Evolutionary conservation across 2,888 invertebrate genomes (phyloP).

Genomic region (Trichopoda pennipes): DNA sequence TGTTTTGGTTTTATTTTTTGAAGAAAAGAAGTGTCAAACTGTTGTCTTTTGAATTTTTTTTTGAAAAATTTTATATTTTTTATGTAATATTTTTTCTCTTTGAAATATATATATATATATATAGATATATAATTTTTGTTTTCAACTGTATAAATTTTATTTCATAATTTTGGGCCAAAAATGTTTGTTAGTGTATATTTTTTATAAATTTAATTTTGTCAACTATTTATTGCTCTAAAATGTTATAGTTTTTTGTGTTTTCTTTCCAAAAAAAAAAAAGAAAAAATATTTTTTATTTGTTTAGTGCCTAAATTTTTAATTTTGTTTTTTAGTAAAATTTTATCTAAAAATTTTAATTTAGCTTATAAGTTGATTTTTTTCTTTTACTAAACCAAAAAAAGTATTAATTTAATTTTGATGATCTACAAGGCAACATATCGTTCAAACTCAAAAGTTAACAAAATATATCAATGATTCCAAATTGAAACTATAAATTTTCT

Average conservation of each 20-base stretch:
- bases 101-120: constrained; percentile 49
- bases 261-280: constrained; percentile 61
- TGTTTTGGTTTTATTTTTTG: constrained; percentile 25
- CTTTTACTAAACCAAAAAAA: constrained; percentile 61
- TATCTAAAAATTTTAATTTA: constrained; percentile 79
- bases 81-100: constrained; percentile 45
- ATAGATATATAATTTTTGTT: constrained; percentile 60
- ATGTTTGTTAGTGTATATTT: constrained; percentile 68
- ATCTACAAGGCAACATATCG: constrained; percentile 71
- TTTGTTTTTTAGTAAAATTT: constrained; percentile 75
- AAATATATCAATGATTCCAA: constrained; percentile 44
- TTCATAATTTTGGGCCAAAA: constrained; percentile 68
- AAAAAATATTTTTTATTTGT: constrained; percentile 50
- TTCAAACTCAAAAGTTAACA: constrained; percentile 62
- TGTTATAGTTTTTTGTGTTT: constrained; percentile 62
- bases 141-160: constrained; percentile 66
- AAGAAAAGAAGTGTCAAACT: constrained; percentile 54
- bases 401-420: constrained; percentile 69
- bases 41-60: constrained; percentile 58
- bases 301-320: constrained; percentile 65
- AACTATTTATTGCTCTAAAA: constrained; percentile 71
- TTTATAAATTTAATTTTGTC: constrained; percentile 60
- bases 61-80: constrained; percentile 56
- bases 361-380: constrained; percentile 70
- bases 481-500: constrained; percentile 51